Evolutionary conservation across 2,797 vertebrate species (phyloP).

Genomic region (Falco columbarius): DNA sequence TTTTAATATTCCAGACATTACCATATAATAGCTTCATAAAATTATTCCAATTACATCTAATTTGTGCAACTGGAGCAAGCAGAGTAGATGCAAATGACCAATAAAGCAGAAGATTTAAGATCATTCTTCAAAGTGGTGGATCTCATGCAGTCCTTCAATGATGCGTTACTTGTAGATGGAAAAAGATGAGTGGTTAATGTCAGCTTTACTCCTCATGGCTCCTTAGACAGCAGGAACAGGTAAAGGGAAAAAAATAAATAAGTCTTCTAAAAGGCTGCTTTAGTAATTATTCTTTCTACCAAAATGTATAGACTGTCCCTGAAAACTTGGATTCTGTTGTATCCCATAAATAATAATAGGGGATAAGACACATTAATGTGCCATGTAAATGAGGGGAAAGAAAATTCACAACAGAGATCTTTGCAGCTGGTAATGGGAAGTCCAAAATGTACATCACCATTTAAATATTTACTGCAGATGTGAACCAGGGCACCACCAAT

Average conservation of each 20-base stretch:
- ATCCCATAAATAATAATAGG: neutral
- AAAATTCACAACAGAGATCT: neutral
- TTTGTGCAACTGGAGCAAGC: neutral
- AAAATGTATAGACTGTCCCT: neutral
- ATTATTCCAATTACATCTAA: neutral
- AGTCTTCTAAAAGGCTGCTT: neutral
- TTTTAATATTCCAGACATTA: neutral
- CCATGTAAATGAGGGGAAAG: neutral
- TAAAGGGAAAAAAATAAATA: neutral
- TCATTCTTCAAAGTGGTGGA: neutral
- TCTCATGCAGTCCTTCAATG: neutral
- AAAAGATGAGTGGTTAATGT: neutral
- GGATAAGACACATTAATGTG: neutral
- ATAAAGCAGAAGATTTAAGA: neutral
- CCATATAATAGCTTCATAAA: neutral
- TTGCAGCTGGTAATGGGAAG: neutral
- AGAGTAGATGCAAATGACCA: neutral
- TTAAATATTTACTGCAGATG: neutral
- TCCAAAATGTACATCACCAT: accelerated
- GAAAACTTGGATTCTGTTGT: neutral
- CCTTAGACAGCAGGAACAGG: neutral
- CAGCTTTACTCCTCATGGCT: neutral
- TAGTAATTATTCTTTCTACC: neutral
- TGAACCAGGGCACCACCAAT: neutral
- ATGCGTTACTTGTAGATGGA: neutral